Percentiles rank a stretch among this genome's conserved stretches.
These are phyloP conservation scores for Apamea monoglypha DNA, from an alignment of 2,888 invertebrate genomes.

Conservation along the genomic window DNA sequence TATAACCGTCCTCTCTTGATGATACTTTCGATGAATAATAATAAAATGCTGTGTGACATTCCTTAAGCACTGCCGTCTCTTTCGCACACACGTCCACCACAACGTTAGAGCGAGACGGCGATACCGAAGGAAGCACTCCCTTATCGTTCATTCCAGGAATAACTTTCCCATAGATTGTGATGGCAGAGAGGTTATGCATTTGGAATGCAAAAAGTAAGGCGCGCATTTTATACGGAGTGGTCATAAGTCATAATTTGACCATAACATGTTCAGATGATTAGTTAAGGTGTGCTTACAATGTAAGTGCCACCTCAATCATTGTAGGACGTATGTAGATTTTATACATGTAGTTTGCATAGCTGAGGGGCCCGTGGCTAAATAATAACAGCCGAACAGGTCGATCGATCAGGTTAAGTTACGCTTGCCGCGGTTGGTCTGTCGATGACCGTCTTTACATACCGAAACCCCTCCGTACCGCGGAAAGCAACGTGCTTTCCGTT, in stretches of 20 bases:
- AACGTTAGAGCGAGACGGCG: slow-evolving; percentile 70
- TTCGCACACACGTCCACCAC: slow-evolving; percentile 37
- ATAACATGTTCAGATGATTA: slow-evolving; percentile 44
- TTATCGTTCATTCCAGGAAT: slow-evolving; percentile 89
- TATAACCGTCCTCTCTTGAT: slow-evolving; percentile 68
- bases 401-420: no score
- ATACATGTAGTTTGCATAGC: background rate
- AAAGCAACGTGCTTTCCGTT: no score
- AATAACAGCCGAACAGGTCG: no score
- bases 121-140: slow-evolving; percentile 79
- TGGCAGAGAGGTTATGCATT: slow-evolving; percentile 73
- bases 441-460: no score
- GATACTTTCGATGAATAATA: slow-evolving; percentile 85
- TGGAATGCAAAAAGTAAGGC: slow-evolving; percentile 82
- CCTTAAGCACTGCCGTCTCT: slow-evolving; percentile 72
- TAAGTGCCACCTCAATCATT: slow-evolving; percentile 25
- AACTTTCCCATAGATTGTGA: slow-evolving; percentile 88
- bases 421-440: no score
- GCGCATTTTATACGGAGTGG: slow-evolving; percentile 60
- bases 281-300: slow-evolving; percentile 24
- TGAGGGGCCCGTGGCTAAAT: no score
- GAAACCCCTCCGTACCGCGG: no score
- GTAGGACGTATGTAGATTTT: slow-evolving; percentile 8
- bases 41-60: slow-evolving; percentile 86
- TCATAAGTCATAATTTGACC: slow-evolving; percentile 66